Conservation (phyloP, 2,888 invertebrate species). For the Xylota segnis region DNA sequence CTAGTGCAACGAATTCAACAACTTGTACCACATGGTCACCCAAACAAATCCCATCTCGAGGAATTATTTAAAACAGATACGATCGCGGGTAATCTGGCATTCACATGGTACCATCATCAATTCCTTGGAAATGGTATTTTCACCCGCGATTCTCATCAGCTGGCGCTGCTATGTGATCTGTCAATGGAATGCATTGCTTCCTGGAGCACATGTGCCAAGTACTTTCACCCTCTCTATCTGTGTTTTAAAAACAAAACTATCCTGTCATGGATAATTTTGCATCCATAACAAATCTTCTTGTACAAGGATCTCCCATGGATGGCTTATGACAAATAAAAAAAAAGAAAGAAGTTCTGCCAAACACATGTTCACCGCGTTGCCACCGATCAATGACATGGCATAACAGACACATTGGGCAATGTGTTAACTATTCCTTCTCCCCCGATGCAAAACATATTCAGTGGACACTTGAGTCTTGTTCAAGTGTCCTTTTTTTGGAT, state of each 20-base stretch:
- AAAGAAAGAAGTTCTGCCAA: conserved; percentile 53
- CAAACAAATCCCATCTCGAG: conserved; percentile 23
- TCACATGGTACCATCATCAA: conserved; percentile 20
- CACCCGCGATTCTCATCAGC: conserved; percentile 40
- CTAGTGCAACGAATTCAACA: conserved; percentile 11
- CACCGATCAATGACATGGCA: conserved; percentile 50
- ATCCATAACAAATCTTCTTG: conserved; percentile 28
- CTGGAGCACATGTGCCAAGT: conserved; percentile 43
- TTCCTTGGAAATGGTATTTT: conserved; percentile 19
- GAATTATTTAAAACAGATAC: conserved; percentile 8
- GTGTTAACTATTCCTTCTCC: conserved; percentile 35
- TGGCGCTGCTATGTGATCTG: conserved; percentile 26
- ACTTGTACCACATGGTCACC: conserved; percentile 26
- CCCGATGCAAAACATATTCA: conserved; percentile 1
- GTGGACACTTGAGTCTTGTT: conserved; percentile 59
- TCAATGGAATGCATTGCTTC: conserved; percentile 21
- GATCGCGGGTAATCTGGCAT: conserved; percentile 28
- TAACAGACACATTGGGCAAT: conserved; percentile 59
- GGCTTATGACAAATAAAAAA: conserved; percentile 6
- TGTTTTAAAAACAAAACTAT: conserved; percentile 5
- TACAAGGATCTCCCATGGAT: conserved; percentile 47
- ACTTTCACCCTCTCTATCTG: conserved; percentile 16
- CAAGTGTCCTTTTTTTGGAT: conserved; percentile 72
- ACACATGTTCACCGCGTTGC: conserved; percentile 60
- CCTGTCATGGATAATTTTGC: conserved; percentile 42